phyloP scores from a whole-genome alignment of 2,113 vertebrate genomes.

The Odobenus rosmarus region DNA sequence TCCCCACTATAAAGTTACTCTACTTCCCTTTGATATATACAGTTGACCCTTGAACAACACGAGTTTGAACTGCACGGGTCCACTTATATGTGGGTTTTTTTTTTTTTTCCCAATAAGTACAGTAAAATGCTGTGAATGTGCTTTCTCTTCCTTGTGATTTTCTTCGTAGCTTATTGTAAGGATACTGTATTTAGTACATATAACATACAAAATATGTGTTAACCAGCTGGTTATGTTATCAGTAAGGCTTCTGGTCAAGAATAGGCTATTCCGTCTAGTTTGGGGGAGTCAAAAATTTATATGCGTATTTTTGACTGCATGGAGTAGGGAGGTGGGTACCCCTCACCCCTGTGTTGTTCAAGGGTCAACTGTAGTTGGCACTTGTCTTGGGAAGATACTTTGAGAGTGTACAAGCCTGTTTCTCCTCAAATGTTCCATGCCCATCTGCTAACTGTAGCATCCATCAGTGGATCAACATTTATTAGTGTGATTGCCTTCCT shows the following conservation, averaged over 20 bases:
- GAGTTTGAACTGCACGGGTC: not conserved
- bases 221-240: not conserved
- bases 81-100: not conserved
- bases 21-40: conserved; percentile 1
- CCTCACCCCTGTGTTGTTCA: not conserved
- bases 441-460: not conserved
- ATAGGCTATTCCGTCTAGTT: not conserved
- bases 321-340: not conserved
- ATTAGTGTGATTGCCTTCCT: not conserved
- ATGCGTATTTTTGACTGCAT: not conserved
- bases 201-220: not conserved
- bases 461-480: not conserved
- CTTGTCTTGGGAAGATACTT: not conserved
- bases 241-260: not conserved
- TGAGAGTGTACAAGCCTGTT: not conserved
- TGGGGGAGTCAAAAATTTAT: not conserved
- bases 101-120: not conserved
- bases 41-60: not conserved
- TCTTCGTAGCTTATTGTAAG: not conserved
- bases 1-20: not conserved
- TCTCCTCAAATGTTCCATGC: not conserved
- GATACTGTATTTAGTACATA: not conserved
- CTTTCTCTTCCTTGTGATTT: not conserved
- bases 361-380: not conserved
- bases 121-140: not conserved